Base-by-base conservation (phyloP, 2,888 invertebrate species). In the Congeria kusceri region DNA sequence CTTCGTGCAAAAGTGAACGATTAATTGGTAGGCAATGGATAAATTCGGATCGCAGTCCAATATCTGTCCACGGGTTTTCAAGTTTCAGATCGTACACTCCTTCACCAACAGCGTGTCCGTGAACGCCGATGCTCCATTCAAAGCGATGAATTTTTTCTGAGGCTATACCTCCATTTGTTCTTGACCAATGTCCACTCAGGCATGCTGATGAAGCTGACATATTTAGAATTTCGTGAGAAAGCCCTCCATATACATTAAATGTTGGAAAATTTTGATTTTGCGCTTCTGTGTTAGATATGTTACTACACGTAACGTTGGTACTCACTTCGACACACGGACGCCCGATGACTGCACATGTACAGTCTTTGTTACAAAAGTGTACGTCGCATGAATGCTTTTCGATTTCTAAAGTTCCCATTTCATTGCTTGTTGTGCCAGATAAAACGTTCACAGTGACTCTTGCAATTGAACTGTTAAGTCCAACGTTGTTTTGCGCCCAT, bases 401-500 rank as follows among this genome's bases (percentile, higher is more conserved):
- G 4, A 70, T 32, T 44, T 70, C 63, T 3, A 70, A 65, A 18
- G 70, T 63, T n/a, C 77, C 64, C 3, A 74, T 61, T 13, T 65
- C 27, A 29, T 72, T 77, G 0, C 13, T n/a, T 9, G 20, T 2
- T 23, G 53, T 53, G n/a, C n/a, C 25, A 58, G 44, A 61, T 23
- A 70, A 13, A 7, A 56, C 63, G 25, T 63, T 56, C 20, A 70
- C 62, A 39, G 70, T 32, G n/a, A 72, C 23, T 29, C 58, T 28
- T 5, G 64, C 72, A 46, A 65, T 47, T n/a, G 64, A 23, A 47
- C 64, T 72, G 47, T 72, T 65, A 25, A 83, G 47, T 18, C 77
- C 83, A 2, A 77, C 80, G n/a, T 68, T 28, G 61, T 87, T 87
- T 58, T 70, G 46, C 18, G 87, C 86, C 77, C 65, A 80, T 20